These are phyloP conservation scores for Atta cephalotes DNA, from an alignment of 1,140 invertebrate species.

Conservation along the genomic window DNA sequence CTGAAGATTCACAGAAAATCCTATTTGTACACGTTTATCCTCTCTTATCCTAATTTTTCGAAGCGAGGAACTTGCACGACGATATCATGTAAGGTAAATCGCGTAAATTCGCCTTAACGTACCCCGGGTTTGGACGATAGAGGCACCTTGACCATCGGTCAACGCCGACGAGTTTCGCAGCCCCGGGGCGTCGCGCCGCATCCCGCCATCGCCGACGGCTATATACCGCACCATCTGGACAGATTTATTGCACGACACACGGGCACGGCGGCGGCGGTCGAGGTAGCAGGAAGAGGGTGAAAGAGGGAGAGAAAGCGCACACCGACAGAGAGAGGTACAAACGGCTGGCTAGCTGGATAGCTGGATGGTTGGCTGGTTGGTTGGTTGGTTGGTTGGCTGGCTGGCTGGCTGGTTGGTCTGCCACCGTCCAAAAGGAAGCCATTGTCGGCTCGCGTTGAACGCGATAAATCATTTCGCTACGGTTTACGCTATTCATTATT, in stretches of 20 bases:
- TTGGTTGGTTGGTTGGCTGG: neutral
- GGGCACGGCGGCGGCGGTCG: constrained; percentile 24
- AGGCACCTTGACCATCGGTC: constrained; percentile 69
- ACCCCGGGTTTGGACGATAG: constrained; percentile 39
- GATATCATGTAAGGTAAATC: neutral
- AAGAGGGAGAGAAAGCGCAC: constrained; percentile 51
- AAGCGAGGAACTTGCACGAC: neutral
- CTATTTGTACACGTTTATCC: neutral
- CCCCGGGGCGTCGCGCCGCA: constrained; percentile 45
- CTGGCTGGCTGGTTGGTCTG: neutral
- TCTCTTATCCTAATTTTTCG: neutral
- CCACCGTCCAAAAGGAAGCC: constrained; percentile 59
- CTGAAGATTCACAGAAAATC: neutral
- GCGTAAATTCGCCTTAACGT: constrained; percentile 60
- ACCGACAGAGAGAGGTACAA: constrained; percentile 37
- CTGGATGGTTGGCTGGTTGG: neutral
- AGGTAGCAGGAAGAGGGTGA: constrained; percentile 42
- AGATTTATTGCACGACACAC: constrained; percentile 73
- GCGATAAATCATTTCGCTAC: constrained; percentile 73
- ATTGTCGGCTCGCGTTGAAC: constrained; percentile 61
- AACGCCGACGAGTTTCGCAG: constrained; percentile 66
- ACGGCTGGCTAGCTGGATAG: constrained; percentile 19
- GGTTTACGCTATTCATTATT: constrained; percentile 71
- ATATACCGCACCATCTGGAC: constrained; percentile 67
- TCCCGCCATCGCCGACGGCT: constrained; percentile 44